These are phyloP conservation scores for Brachionus paranguensis DNA, from an alignment of 1,140 invertebrate species.

Conservation along the genomic window DNA sequence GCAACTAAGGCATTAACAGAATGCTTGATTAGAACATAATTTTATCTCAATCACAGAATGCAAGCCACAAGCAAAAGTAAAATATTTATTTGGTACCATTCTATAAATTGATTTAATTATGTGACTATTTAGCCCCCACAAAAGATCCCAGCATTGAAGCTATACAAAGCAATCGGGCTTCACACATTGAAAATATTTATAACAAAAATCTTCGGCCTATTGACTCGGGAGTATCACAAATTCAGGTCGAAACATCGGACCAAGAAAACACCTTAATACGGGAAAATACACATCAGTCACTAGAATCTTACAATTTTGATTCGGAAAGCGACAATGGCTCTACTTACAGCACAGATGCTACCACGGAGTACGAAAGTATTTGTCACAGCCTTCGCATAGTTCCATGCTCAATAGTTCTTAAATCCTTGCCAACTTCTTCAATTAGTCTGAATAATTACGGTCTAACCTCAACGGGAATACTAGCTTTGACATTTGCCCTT, in stretches of 20 bases:
- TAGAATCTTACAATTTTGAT: slow-evolving; percentile 3
- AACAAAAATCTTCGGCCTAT: slow-evolving; percentile 20
- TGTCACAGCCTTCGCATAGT: neutral
- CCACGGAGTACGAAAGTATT: slow-evolving; percentile 12
- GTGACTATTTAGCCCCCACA: neutral
- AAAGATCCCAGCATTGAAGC: slow-evolving; percentile 34
- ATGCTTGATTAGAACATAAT: neutral
- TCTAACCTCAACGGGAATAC: slow-evolving; percentile 16
- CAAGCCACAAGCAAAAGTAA: slow-evolving; percentile 10
- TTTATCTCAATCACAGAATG: neutral
- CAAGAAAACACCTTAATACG: neutral
- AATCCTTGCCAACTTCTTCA: neutral
- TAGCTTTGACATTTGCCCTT: slow-evolving; percentile 9
- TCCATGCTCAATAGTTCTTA: slow-evolving; percentile 30
- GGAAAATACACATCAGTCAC: neutral
- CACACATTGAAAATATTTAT: slow-evolving; percentile 36
- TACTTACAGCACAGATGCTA: neutral
- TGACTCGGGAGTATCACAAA: neutral
- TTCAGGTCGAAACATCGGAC: neutral
- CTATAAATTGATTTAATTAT: neutral
- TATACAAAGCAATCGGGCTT: neutral
- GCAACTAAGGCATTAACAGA: neutral
- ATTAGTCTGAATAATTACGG: slow-evolving; percentile 4
- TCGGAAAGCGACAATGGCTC: neutral
- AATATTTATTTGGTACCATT: neutral